Evolutionary conservation across 2,113 vertebrate genomes (phyloP).

Genomic region (Cyanoliseus patagonus): DNA sequence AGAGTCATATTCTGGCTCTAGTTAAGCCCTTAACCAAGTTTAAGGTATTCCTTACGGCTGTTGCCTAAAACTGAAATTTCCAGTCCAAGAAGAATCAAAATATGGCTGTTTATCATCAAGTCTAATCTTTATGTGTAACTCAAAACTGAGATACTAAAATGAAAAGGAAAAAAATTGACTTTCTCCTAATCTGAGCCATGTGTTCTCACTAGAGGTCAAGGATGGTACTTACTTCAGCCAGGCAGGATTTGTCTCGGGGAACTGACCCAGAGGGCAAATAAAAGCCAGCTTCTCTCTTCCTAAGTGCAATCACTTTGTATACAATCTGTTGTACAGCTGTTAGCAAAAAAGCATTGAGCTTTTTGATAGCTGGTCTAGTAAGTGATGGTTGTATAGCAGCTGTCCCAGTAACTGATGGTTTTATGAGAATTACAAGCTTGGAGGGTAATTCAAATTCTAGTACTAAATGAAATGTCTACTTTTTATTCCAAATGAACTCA

Average conservation of each 20-base stretch:
- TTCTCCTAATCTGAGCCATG: conserved; percentile 32
- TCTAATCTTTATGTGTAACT: not conserved
- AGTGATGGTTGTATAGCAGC: not conserved
- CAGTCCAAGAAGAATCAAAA: conserved; percentile 18
- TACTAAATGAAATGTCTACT: not conserved
- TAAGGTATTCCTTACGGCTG: not conserved
- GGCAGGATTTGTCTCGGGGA: not conserved
- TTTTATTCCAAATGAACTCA: conserved; percentile 1
- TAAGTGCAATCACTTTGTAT: conserved; percentile 19
- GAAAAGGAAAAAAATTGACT: not conserved
- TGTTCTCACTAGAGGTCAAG: conserved; percentile 25
- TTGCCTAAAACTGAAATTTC: conserved; percentile 8
- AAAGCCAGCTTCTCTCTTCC: conserved; percentile 6
- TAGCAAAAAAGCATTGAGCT: conserved; percentile 31
- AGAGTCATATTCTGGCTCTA: not conserved
- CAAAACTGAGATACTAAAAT: conserved; percentile 26
- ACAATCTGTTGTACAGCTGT: conserved; percentile 61
- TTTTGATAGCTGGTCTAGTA: conserved; percentile 34
- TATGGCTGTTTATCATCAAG: conserved; percentile 22
- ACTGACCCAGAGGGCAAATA: conserved; percentile 40
- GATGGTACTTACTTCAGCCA: conserved; percentile 13
- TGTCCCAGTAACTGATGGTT: not conserved
- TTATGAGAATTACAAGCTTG: not conserved
- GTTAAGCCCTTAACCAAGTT: not conserved
- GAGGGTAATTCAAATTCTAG: conserved; percentile 13